Evolutionary conservation across 2,888 invertebrate genomes (phyloP).

Genomic region (Lithophane socia): DNA sequence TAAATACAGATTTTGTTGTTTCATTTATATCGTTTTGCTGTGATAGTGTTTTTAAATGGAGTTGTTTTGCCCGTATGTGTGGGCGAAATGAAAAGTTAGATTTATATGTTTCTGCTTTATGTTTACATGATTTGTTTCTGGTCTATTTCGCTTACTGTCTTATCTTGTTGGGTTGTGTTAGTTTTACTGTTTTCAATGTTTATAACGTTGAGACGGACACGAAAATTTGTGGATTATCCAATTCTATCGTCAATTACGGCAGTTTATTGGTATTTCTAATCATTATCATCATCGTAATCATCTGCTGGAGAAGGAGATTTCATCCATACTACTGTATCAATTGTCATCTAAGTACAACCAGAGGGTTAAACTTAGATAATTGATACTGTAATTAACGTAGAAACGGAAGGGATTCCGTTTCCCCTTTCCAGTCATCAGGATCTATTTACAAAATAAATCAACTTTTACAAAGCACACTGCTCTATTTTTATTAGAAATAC

Average conservation of each 20-base stretch:
- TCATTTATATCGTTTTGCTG: conserved; percentile 31
- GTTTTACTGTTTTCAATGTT: background rate
- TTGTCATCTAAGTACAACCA: no score
- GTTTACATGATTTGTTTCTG: background rate
- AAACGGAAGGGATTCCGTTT: no score
- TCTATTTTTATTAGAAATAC: conserved; percentile 18
- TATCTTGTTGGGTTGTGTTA: background rate
- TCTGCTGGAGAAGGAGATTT: no score
- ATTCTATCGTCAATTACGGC: no score
- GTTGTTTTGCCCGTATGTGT: conserved; percentile 17
- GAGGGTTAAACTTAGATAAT: no score
- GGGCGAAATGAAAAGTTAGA: conserved; percentile 19
- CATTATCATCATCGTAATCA: no score
- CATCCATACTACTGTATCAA: no score
- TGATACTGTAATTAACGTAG: no score
- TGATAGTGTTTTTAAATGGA: conserved; percentile 43
- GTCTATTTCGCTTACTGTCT: background rate
- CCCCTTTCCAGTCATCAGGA: no score
- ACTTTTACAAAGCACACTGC: background rate
- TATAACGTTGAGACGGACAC: background rate
- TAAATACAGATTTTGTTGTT: conserved; percentile 44
- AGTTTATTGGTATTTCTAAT: no score
- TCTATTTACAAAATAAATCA: background rate
- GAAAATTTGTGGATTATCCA: no score
- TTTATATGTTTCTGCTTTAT: conserved; percentile 26